Evolutionary conservation across 2,888 invertebrate species (phyloP), one percentile per base, ranked within the genome.

Genomic region (Cephus pygmeus): DNA sequence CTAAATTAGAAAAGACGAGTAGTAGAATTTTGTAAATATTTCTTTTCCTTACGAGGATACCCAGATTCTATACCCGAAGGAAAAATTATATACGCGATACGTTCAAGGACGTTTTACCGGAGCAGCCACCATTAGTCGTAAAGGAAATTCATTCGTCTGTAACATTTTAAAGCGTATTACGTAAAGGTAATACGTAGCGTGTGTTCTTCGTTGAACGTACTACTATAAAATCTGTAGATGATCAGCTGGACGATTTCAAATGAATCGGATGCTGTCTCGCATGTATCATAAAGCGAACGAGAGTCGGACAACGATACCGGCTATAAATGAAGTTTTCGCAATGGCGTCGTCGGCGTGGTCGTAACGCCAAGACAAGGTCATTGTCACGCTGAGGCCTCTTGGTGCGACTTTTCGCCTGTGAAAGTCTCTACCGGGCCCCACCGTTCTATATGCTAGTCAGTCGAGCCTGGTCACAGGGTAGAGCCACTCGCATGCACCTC

Each of bases 301-400:
- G 56, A 56, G 23, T 56, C 23, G 6, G 33, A 71, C 0, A 71
- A 71, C 71, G 71, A 71, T 31, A 71, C 31, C 33, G 6, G 71
- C 11, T 71, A 31, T 33, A 31, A 69, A 69, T 69, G 11, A 33
- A 71, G 12, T 33, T 31, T 71, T 71, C 71, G 71, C 71, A 33
- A 33, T 71, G 31, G 31, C 71, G 23, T 33, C 31, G 31, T 11
- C 31, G 31, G 12, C 35, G 74, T n/a, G 69, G 12, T 30, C 31
- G 33, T 71, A 12, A 30, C 76, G 77, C 75, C 56, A 73, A 76
- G 34, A 75, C 79, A 85, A 83, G 85, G 85, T 84, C 86, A 85
- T 83, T 86, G 83, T 82, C 84, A 80, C 81, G 82, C 77, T 69
- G 77, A 73, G 77, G 79, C 77, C 81, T 75, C 80, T 76, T 75